Evolutionary conservation across 30 jellyfish, hydroid and myxozoan genomes (phyloP).

Genomic region (Cassiopea xamachana): DNA sequence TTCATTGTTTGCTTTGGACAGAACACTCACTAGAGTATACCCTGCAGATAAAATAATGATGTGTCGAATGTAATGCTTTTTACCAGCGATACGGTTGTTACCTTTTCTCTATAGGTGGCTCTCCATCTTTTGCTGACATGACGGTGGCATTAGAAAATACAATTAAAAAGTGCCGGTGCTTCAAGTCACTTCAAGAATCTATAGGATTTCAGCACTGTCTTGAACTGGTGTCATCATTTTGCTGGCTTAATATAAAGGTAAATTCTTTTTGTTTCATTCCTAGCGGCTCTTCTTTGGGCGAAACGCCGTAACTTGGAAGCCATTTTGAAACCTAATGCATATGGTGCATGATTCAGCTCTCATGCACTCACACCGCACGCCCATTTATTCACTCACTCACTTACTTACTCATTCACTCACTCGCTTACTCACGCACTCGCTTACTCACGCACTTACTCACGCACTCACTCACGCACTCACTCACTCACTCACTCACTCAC

Average conservation of each 20-base stretch:
- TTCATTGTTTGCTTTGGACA: no score
- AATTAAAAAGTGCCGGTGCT: conserved; percentile 34
- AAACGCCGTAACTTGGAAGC: no score
- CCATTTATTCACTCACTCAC: neutral
- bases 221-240: conserved; percentile 83
- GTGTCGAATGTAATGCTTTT: neutral
- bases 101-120: conserved; percentile 30
- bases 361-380: no score
- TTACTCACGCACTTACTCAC: neutral
- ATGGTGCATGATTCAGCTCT: no score
- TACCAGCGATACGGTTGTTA: neutral
- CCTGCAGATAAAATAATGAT: neutral
- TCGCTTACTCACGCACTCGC: neutral
- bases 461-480: neutral
- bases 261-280: neutral
- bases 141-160: conserved; percentile 66
- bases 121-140: conserved; percentile 96
- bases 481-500: neutral
- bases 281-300: neutral
- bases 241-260: conserved; percentile 89
- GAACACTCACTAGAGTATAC: no score
- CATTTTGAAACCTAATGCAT: no score
- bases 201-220: conserved; percentile 81
- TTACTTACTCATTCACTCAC: neutral
- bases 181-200: neutral